Conservation (phyloP, 2,797 vertebrate genomes). For the Xerus rutilus region DNA sequence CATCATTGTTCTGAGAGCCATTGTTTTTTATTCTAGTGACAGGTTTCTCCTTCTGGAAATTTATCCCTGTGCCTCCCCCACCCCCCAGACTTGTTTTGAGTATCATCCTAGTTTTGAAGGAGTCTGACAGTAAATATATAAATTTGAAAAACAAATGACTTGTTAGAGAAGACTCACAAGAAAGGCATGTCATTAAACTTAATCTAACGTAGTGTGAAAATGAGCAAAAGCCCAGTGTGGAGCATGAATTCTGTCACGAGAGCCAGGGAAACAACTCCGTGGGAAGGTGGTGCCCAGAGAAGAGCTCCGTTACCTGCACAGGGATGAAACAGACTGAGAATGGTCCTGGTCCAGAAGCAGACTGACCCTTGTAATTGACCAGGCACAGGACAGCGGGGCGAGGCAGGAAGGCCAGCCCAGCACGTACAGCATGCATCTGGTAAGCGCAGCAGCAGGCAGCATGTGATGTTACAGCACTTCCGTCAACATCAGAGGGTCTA, state of each 20-base stretch:
- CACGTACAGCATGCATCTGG: background rate
- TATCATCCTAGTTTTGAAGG: background rate
- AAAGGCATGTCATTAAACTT: background rate
- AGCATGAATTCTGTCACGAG: background rate
- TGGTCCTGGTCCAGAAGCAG: background rate
- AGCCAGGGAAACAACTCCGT: background rate
- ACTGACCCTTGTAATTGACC: background rate
- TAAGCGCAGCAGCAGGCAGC: background rate
- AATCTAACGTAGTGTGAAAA: background rate
- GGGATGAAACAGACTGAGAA: background rate
- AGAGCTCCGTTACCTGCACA: background rate
- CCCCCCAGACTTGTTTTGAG: background rate
- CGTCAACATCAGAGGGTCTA: conserved; percentile 58
- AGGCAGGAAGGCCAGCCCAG: background rate
- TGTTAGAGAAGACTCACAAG: background rate
- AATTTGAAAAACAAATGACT: background rate
- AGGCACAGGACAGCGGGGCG: background rate
- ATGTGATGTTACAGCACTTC: conserved; percentile 49
- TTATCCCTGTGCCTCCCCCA: background rate
- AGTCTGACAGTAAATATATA: background rate
- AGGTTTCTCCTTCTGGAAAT: conserved; percentile 7
- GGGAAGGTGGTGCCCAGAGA: background rate
- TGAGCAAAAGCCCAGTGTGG: background rate
- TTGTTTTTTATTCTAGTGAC: conserved; percentile 27
- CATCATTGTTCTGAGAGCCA: background rate